Percentiles rank a stretch among this genome's conserved stretches.
Conservation (phyloP, 2,888 invertebrate species). For the Zaprionus bogoriensis region DNA sequence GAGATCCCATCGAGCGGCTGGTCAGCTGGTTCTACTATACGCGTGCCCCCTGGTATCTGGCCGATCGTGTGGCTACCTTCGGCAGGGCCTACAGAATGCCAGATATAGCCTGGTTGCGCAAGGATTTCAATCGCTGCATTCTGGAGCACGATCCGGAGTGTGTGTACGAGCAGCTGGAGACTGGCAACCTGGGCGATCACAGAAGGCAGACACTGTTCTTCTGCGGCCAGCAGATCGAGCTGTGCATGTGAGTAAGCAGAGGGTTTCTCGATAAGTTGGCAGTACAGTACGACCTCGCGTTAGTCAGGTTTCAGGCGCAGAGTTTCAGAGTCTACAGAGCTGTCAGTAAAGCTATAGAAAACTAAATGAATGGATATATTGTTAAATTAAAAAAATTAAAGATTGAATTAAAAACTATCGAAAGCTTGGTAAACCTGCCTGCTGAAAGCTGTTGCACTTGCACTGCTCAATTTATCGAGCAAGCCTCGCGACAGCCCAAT, state of each 20-base stretch:
- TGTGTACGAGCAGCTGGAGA: conserved; percentile 87
- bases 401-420: not conserved
- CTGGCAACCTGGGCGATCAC: conserved; percentile 92
- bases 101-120: conserved; percentile 88
- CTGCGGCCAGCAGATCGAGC: conserved; percentile 88
- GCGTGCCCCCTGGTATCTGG: conserved; percentile 94
- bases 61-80: conserved; percentile 85
- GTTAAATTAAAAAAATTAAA: not conserved
- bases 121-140: conserved; percentile 93
- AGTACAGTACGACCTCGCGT: not conserved
- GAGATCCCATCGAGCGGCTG: conserved; percentile 93
- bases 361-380: not conserved
- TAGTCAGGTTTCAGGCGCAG: too few species aligned
- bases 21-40: conserved; percentile 96
- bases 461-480: conserved; percentile 37
- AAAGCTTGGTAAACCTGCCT: not conserved
- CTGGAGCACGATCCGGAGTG: conserved; percentile 91
- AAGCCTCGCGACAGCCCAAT: not conserved
- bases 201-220: conserved; percentile 92
- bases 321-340: too few species aligned
- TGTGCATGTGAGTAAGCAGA: conserved; percentile 87
- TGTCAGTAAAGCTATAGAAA: too few species aligned
- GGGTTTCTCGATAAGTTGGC: conserved; percentile 24
- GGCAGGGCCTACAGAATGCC: conserved; percentile 63
- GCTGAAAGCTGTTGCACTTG: too few species aligned